Base-by-base conservation (phyloP, 2,888 invertebrate species). In the Ecliptopera silaceata region DNA sequence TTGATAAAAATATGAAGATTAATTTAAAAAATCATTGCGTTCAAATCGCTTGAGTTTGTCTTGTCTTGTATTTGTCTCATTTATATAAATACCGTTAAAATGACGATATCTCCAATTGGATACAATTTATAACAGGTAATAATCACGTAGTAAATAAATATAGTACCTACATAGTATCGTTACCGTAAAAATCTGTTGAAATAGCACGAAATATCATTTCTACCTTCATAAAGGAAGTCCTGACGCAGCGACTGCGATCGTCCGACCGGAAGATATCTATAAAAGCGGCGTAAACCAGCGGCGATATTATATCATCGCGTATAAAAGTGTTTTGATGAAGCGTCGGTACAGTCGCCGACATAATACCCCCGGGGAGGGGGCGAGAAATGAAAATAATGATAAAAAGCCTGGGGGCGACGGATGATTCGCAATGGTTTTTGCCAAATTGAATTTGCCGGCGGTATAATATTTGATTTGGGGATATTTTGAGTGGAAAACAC, bases 371-470 rank as follows among this genome's bases (percentile, higher is more conserved):
- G 53, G 56, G 45, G 39, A 45, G 48, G 59, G 59, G 55, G 43
- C 47, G 55, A 59, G 57, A 62, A 59, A 62, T 58, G 59, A 64
- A 68, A 68, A 69, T 64, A 66, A 69, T 67, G 67, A 64, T 63
- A 67, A 69, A 65, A 69, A 56, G 50, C 59, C 64, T 42, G 47
- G 45, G 63, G 62, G 61, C 46, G 59, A 38, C 59, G 48, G 60
- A 61, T 64, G 61, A 63, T 61, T 56, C 48, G 41, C 55, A 53
- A 61, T 56, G 54, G 52, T 59, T 61, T 61, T 54, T 46, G 56
- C 53, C 47, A 62, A 66, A 62, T 61, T 62, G 50, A 62, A 62
- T 61, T 59, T 51, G 46, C 34, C 49, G 45, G 52, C 43, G 43
- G 58, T 52, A 26, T 62, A n/a, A n/a, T n/a, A 43, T 53, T 53